Evolutionary conservation across 1,140 invertebrate genomes (phyloP), one percentile per base, ranked within the genome.

Genomic region (Caerostris darwini): DNA sequence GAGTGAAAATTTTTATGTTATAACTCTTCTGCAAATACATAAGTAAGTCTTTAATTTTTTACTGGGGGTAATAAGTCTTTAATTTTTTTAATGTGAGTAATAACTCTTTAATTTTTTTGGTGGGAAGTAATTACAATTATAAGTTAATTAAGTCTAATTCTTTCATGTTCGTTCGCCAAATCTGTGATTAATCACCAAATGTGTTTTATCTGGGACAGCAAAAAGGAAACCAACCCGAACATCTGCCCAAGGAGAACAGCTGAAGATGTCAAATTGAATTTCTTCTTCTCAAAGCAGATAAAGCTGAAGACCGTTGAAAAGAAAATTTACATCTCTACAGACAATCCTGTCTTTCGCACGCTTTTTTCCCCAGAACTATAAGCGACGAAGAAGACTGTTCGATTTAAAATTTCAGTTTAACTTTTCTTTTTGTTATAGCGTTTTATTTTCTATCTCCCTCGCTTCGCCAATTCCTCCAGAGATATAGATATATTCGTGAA

Each of bases 321-420:
- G 90, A 92, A 92, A 92, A 92, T 92, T 92, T 92, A 92, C 91
- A 93, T 93, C 91, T 93, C 91, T 86, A 71, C 91, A 93, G 91
- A 86, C 91, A 86, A 93, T 93, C 83, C 91, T 93, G 82, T 85
- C 91, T 71, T 71, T 93, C 14, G 82, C 82, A 86, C 34, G 34
- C 64, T 69, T 87, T 93, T 93, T 86, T 93, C 34, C 17, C 17
- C 14, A 54, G 77, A 83, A 83, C 54, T 86, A 61, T 58, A 58
- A 67, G 69, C 57, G 90, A 71, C 58, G 88, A 83, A 17, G n/a
- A 90, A 77, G 91, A 71, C 77, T 85, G 82, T 87, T 93, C 91
- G 91, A 93, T 93, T 93, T 86, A 93, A 93, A 93, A 86, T 93
- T 93, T 93, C 91, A 92, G 58, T 92, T 83, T 86, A 81, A 83